Evolutionary conservation across 2,888 invertebrate genomes (phyloP), one percentile per base, ranked within the genome.

Genomic region (Agapostemon virescens): DNA sequence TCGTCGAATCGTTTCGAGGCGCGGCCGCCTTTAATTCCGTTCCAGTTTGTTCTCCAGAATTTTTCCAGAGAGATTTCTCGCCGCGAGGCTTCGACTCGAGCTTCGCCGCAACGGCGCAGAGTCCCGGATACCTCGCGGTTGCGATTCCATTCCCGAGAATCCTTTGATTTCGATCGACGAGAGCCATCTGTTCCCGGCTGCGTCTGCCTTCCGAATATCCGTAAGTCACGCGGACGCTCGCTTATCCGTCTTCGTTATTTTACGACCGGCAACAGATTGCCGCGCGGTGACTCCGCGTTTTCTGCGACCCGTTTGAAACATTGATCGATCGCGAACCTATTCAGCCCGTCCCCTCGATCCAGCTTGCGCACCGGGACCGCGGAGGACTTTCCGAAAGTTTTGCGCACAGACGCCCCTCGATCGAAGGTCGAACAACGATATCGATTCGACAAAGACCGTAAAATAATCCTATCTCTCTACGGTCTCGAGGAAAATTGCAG

Each of bases 301-400:
- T 33, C 17, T 7, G 69, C 30, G 49, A 52, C n/a, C 49, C 61
- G 71, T 63, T 38, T 40, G 42, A 36, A 63, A 81, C 61, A 20
- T 63, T 63, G 63, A 63, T 63, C 36, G 63, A 63, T 63, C 63
- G n/a, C 63, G 63, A 63, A n/a, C 36, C 63, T 63, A 63, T 63
- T 36, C n/a, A 4, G 1, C 63, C 11, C n/a, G 13, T 36, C 63
- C 30, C n/a, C 20, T 33, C n/a, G n/a, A 63, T 36, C n/a, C n/a
- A 36, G n/a, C 13, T n/a, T n/a, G 63, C 36, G 36, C 13, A 4
- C 30, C 20, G 20, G n/a, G 20, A 36, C 9, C 58, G 11, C 11
- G 33, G 33, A 33, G 55, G 11, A n/a, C n/a, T n/a, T n/a, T n/a
- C n/a, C n/a, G n/a, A n/a, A 0, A n/a, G 63, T n/a, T n/a, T 36